Conservation (phyloP, 2,113 vertebrate genomes). For the Dromiciops gliroides region DNA sequence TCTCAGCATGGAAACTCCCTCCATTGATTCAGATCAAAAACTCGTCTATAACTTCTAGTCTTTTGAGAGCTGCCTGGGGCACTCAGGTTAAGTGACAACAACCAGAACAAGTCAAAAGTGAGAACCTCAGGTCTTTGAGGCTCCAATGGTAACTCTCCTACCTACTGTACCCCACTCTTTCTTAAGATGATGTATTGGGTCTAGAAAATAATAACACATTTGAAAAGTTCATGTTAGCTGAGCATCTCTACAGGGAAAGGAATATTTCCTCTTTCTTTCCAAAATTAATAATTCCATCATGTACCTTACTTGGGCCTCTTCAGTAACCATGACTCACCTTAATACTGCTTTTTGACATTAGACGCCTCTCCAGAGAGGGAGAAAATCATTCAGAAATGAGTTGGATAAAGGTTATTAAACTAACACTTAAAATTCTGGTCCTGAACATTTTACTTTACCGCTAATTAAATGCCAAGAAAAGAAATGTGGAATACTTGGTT, state of each 20-base stretch:
- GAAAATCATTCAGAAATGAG: constrained; percentile 85
- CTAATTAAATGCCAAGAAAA: constrained; percentile 83
- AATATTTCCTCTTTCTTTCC: constrained; percentile 50
- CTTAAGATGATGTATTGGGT: neutral
- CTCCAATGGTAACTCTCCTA: neutral
- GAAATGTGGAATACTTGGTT: constrained; percentile 65
- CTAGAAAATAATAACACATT: constrained; percentile 55
- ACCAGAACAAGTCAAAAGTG: neutral
- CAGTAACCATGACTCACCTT: constrained; percentile 80
- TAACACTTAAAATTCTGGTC: constrained; percentile 84
- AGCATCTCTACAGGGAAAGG: constrained; percentile 51
- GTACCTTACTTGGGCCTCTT: constrained; percentile 77
- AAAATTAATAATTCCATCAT: constrained; percentile 82
- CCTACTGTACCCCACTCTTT: neutral
- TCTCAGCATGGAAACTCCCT: neutral
- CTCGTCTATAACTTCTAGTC: neutral
- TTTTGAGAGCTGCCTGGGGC: neutral
- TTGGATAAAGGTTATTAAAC: constrained; percentile 85
- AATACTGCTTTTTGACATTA: constrained; percentile 85
- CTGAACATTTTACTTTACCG: constrained; percentile 80
- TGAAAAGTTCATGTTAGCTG: constrained; percentile 64
- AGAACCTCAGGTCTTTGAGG: neutral
- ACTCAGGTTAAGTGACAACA: neutral
- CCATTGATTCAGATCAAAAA: neutral
- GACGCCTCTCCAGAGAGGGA: constrained; percentile 81